Base-by-base conservation (phyloP, 2,797 vertebrate species). In the Falco novaeseelandiae region DNA sequence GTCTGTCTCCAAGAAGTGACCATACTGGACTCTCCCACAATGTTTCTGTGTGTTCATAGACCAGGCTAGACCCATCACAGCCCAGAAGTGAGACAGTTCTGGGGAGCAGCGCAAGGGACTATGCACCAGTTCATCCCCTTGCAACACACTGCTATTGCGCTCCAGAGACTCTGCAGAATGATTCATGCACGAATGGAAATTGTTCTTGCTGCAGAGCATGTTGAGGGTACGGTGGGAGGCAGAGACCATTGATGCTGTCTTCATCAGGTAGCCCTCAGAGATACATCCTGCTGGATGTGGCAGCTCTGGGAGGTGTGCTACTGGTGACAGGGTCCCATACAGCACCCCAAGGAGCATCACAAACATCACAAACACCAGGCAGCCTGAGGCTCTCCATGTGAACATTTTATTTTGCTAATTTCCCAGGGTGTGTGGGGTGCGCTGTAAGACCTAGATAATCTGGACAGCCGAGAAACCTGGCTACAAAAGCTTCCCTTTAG, bases 191-290 rank as follows among this genome's bases (percentile, higher is more conserved):
- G 55, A 63, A 44, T 17, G 13, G 54, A 48, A 48, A 59, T 76
- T 14, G 27, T 48, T 14, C 19, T 21, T 70, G 34, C 55, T 77
- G 66, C 48, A 78, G 38, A 61, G 23, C 5, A 14, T 30, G 11
- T 81, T 36, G 36, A 44, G 34, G 19, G 15, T 14, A 27, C 0
- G 0, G 8, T 4, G 14, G 15, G 16, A 83, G 29, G n/a, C 17
- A 58, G 22, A 62, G 12, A 44, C 8, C 21, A 36, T 13, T 52
- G 69, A 27, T 66, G 17, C 59, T 85, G 49, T 40, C 17, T 46
- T 52, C 12, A 66, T n/a, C 2, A 4, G 36, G 11, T 29, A 89
- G 34, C 10, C 15, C 38, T 70, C 49, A 29, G 30, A 93, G 49
- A 30, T 52, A 21, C 0, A 0, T 51, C 22, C 21, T 42, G n/a